Evolutionary conservation across 2,888 invertebrate genomes (phyloP).

Genomic region (Tribolium freemani): DNA sequence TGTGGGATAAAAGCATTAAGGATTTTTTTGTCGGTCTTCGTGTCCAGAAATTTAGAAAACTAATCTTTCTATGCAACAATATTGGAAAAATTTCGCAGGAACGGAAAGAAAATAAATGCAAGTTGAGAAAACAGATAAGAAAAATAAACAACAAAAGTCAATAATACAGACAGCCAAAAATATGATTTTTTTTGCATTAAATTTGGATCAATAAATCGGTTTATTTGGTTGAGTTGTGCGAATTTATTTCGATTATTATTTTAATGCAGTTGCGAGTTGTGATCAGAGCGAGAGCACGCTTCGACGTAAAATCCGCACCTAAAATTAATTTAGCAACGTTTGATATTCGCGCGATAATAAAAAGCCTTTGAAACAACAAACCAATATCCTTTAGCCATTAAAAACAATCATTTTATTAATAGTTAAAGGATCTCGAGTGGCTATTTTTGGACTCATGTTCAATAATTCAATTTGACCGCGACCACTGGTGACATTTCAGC

Average conservation of each 20-base stretch:
- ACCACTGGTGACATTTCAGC: constrained; percentile 8
- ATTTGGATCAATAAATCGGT: background rate
- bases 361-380: constrained; percentile 17
- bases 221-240: background rate
- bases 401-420: constrained; percentile 32
- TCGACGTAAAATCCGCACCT: constrained; percentile 2
- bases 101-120: background rate
- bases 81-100: background rate
- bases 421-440: constrained; percentile 30
- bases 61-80: background rate
- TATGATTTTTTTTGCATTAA: background rate
- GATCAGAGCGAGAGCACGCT: background rate
- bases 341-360: constrained; percentile 8
- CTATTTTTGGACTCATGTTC: constrained; percentile 16
- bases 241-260: background rate
- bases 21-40: background rate
- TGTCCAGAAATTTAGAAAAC: background rate
- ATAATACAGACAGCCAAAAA: background rate
- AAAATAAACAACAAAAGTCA: background rate
- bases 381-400: constrained; percentile 34
- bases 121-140: background rate
- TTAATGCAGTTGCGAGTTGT: background rate
- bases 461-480: constrained; percentile 29
- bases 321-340: constrained; percentile 1
- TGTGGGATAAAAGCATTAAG: background rate